Percentiles rank a stretch among this genome's conserved stretches.
Evolutionary conservation across 2,113 vertebrate genomes (phyloP).

Genomic region (Phaetusa simplex): DNA sequence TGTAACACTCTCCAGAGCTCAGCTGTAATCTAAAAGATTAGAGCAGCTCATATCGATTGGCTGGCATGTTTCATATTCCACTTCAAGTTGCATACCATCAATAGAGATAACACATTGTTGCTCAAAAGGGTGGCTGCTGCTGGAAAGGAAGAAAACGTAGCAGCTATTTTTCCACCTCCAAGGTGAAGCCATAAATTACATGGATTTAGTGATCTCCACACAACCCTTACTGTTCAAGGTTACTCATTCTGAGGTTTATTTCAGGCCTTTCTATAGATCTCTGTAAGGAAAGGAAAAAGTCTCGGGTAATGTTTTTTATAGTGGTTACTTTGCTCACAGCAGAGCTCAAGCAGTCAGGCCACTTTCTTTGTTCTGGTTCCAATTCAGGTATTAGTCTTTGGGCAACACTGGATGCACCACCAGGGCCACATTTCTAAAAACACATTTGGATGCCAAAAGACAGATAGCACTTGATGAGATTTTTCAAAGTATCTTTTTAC

Average conservation of each 20-base stretch:
- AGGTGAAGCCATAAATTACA: neutral
- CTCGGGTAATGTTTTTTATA: neutral
- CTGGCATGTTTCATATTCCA: slow-evolving; percentile 15
- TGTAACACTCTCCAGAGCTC: neutral
- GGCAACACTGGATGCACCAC: no score
- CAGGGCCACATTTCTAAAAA: neutral
- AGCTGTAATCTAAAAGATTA: slow-evolving; percentile 27
- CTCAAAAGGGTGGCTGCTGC: neutral
- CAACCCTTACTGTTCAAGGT: neutral
- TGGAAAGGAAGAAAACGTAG: neutral
- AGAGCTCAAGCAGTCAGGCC: neutral
- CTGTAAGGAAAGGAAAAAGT: neutral
- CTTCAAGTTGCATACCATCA: neutral
- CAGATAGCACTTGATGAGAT: neutral
- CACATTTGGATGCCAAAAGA: neutral
- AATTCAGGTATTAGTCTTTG: neutral
- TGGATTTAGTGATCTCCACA: neutral
- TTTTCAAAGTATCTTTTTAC: neutral
- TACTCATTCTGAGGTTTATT: neutral
- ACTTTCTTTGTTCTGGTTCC: neutral
- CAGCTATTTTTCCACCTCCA: neutral
- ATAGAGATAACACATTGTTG: neutral
- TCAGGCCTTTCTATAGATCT: neutral
- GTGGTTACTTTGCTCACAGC: neutral
- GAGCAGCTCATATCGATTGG: neutral